phyloP scores from a whole-genome alignment of 2,113 vertebrate genomes.

The Felis catus region DNA sequence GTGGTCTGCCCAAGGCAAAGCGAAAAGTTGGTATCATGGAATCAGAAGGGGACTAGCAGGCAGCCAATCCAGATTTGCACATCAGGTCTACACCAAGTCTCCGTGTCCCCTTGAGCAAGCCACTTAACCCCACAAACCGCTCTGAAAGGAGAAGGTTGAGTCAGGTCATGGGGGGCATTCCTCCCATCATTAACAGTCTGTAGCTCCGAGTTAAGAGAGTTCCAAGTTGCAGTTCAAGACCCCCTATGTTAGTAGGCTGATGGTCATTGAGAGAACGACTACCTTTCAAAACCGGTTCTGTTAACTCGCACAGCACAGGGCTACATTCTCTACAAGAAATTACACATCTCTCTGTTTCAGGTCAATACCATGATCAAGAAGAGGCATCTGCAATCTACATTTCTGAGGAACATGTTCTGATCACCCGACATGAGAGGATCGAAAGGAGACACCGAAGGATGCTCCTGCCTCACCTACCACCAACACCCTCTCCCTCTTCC shows the following conservation, averaged over 20 bases:
- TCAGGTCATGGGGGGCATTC: background rate
- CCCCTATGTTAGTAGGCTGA: background rate
- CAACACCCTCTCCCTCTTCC: background rate
- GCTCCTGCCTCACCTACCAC: too few species aligned
- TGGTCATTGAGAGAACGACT: background rate
- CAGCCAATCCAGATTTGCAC: background rate
- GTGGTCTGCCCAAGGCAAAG: background rate
- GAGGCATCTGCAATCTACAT: background rate
- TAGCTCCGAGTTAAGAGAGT: background rate
- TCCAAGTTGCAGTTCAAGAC: background rate
- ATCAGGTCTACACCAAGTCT: background rate
- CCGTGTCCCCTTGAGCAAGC: background rate
- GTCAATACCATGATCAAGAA: background rate
- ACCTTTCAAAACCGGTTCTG: background rate
- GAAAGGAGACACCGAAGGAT: accelerated
- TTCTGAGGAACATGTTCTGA: background rate
- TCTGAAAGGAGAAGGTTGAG: background rate
- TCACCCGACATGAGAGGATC: background rate
- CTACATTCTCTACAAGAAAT: background rate
- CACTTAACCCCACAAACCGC: background rate
- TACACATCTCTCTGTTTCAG: background rate
- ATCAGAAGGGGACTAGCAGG: background rate
- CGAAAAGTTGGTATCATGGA: conserved; percentile 20
- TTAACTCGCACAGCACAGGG: background rate
- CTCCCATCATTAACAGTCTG: background rate